Conservation (phyloP, 2,113 vertebrate species). For the Rhagologus leucostigma region DNA sequence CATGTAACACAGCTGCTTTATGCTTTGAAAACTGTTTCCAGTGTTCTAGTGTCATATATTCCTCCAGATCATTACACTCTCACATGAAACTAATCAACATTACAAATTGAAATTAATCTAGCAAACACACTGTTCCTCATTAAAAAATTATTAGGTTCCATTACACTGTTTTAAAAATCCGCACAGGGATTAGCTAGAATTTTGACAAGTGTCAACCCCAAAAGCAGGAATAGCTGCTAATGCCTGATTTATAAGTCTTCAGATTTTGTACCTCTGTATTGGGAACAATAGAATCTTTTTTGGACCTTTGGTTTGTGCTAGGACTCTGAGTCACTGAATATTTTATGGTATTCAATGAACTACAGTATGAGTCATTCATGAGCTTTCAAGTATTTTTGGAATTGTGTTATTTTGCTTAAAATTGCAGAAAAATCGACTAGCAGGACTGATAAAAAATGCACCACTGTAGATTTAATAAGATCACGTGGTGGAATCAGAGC, state of each 20-base stretch:
- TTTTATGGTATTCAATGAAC: slow-evolving; percentile 69
- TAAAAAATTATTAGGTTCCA: slow-evolving; percentile 40
- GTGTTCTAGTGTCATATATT: slow-evolving; percentile 32
- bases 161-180: slow-evolving; percentile 21
- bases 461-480: slow-evolving; percentile 46
- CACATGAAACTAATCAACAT: slow-evolving; percentile 28
- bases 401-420: slow-evolving; percentile 69
- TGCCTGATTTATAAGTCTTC: neutral
- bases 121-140: neutral
- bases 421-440: slow-evolving; percentile 48
- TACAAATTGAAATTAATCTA: slow-evolving; percentile 53
- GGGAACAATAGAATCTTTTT: slow-evolving; percentile 51
- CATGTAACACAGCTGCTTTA: slow-evolving; percentile 12
- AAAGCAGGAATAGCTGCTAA: neutral
- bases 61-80: slow-evolving; percentile 27
- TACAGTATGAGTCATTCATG: slow-evolving; percentile 73
- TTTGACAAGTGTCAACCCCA: neutral
- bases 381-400: slow-evolving; percentile 75
- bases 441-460: slow-evolving; percentile 68
- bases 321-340: slow-evolving; percentile 70
- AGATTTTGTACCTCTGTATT: slow-evolving; percentile 18
- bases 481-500: slow-evolving; percentile 35
- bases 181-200: neutral
- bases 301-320: slow-evolving; percentile 51
- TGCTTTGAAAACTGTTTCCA: slow-evolving; percentile 18